A percentile compares a stretch with the other conserved stretches of the same genome.
Conservation (phyloP, 2,888 invertebrate genomes). For the Neelides folsomi region DNA sequence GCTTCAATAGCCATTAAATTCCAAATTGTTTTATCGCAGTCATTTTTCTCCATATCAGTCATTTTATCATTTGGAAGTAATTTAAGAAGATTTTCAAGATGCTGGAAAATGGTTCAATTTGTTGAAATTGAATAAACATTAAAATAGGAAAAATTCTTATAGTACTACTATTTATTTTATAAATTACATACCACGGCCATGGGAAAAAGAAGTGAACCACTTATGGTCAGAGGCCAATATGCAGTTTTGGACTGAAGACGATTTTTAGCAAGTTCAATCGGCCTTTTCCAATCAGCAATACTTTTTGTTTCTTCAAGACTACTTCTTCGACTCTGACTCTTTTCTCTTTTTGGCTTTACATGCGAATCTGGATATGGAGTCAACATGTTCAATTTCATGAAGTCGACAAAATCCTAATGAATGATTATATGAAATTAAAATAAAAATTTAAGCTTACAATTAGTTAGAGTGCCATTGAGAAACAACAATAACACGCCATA, state of each 20-base stretch:
- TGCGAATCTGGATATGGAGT: constrained; percentile 43
- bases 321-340: constrained; percentile 1
- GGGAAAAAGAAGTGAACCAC: constrained; percentile 25
- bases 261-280: constrained; percentile 51
- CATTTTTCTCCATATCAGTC: constrained; percentile 24
- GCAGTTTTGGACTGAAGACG: constrained; percentile 64
- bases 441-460: neutral
- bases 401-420: constrained; percentile 60
- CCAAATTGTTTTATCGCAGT: constrained; percentile 29
- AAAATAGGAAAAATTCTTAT: neutral
- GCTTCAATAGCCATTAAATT: constrained; percentile 31
- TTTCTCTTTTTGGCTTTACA: neutral
- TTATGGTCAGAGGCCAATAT: constrained; percentile 65
- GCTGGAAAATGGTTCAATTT: constrained; percentile 13
- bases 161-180: neutral
- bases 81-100: constrained; percentile 22
- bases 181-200: constrained; percentile 22
- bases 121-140: neutral
- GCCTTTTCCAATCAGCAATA: constrained; percentile 21
- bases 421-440: neutral
- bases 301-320: neutral
- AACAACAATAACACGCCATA: no score
- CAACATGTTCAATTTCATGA: constrained; percentile 72
- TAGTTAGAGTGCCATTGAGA: neutral
- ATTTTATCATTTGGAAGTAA: constrained; percentile 24